Evolutionary conservation across 2,797 vertebrate species (phyloP), one percentile per base, ranked within the genome.

Genomic region (Acanthurus lineatus): DNA sequence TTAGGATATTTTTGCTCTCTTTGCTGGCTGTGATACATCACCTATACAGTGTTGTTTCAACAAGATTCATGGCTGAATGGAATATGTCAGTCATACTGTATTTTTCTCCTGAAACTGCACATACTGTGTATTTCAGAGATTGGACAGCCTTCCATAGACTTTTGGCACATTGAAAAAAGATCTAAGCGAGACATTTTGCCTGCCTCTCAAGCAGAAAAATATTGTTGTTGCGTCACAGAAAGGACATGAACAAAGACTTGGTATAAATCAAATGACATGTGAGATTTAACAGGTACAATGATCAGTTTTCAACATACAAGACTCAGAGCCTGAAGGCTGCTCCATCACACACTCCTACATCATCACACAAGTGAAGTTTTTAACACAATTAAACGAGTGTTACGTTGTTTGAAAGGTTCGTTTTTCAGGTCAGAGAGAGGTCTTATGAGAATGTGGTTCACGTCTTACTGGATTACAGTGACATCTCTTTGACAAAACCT

Each of bases 401-500:
- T 66, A 28, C 28, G 22, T 61, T 51, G 22, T 80, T 68, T 69
- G 9, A 83, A 62, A 71, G 57, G 20, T 74, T 67, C 83, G 83
- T 35, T 67, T 84, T 85, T 81, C 67, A 86, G 76, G 73, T 86
- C 85, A 88, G 54, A 64, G 40, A 67, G 19, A 76, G 77, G 66
- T 73, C 70, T 72, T 70, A 79, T 76, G 61, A 82, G 74, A 89
- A 65, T 60, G 63, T 57, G 78, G 73, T 89, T 72, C 58, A 73
- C 48, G 38, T 77, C 52, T 79, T 87, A 88, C 49, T 91, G 87
- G 82, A 94, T 90, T 89, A 90, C 63, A 17, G 84, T 79, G 86
- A 88, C 86, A 84, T 87, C 74, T 86, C 86, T 84, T 83, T 85
- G 73, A 73, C 66, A 67, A 81, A 88, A 69, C 51, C 67, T 48